These are phyloP conservation scores for Isichthys henryi DNA, from an alignment of 2,113 vertebrate genomes.

Conservation along the genomic window DNA sequence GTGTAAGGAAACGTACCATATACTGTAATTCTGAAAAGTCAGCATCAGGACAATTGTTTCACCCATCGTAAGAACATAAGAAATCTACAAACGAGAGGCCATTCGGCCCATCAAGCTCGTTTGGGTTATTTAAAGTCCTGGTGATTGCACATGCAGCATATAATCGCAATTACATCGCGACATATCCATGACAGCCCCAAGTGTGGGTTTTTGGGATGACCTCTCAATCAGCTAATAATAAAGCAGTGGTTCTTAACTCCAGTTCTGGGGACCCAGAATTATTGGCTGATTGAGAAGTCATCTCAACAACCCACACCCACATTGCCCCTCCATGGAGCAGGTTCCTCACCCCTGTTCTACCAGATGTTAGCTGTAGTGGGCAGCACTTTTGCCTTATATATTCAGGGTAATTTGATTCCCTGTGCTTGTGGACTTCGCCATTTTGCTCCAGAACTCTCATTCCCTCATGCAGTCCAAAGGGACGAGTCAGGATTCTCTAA, in stretches of 20 bases:
- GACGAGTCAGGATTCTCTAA: not conserved
- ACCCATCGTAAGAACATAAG: too few species aligned
- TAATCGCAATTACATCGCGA: too few species aligned
- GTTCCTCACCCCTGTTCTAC: not conserved
- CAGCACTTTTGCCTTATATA: not conserved
- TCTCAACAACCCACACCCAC: not conserved
- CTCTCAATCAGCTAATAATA: not conserved
- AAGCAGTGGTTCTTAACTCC: not conserved
- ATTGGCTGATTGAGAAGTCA: not conserved
- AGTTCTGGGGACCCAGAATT: not conserved
- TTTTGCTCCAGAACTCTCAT: not conserved
- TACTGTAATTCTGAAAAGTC: too few species aligned
- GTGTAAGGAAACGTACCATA: too few species aligned
- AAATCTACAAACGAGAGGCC: too few species aligned
- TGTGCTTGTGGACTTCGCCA: not conserved
- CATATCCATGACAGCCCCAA: too few species aligned
- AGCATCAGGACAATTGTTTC: too few species aligned
- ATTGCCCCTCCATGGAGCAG: not conserved
- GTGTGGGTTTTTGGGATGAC: not conserved
- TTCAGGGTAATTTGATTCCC: not conserved
- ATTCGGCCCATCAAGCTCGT: too few species aligned
- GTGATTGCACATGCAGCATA: too few species aligned
- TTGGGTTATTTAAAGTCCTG: too few species aligned
- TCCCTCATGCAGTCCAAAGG: not conserved
- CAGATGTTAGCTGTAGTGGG: not conserved